A percentile compares a stretch with the other conserved stretches of the same genome.
Conservation (phyloP, 1,140 invertebrate species). For the Pomphorhynchus laevis region DNA sequence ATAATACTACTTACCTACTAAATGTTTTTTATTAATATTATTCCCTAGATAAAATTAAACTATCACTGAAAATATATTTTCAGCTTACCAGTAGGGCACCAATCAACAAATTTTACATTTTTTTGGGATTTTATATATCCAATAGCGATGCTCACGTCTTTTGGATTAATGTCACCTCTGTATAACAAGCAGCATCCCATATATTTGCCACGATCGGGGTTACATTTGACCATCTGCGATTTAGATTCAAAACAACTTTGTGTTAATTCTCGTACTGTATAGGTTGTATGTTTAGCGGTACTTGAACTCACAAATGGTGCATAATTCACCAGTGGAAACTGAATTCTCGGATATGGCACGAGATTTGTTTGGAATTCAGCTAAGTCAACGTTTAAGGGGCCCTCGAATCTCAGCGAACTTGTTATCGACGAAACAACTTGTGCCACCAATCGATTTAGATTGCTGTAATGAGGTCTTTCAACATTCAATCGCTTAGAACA, state of each 20-base stretch:
- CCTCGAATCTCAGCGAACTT: conserved; percentile 1
- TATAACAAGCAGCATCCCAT: conserved; percentile 19
- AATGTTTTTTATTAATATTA: no score
- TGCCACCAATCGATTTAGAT: conserved; percentile 27
- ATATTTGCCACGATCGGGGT: conserved; percentile 10
- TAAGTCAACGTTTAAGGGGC: conserved; percentile 1
- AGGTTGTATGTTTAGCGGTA: conserved; percentile 45
- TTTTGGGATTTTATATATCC: conserved; percentile 16
- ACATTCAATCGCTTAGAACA: conserved; percentile 23
- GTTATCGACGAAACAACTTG: conserved; percentile 12
- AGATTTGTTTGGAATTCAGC: not conserved
- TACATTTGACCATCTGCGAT: conserved; percentile 30
- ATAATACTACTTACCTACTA: no score
- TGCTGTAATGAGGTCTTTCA: conserved; percentile 31
- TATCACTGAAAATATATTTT: no score
- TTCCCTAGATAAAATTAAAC: no score
- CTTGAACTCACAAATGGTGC: conserved; percentile 23
- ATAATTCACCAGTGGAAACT: not conserved
- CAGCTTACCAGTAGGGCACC: conserved; percentile 10
- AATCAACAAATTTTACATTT: conserved; percentile 9
- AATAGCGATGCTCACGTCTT: conserved; percentile 22
- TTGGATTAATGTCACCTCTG: conserved; percentile 23
- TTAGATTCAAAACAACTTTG: conserved; percentile 41
- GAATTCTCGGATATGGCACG: conserved; percentile 1
- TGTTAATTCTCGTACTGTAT: conserved; percentile 33